Percentiles rank a stretch among this genome's conserved stretches.
Evolutionary conservation across 2,888 invertebrate species (phyloP).

Genomic region (Eupithecia dodoneata): DNA sequence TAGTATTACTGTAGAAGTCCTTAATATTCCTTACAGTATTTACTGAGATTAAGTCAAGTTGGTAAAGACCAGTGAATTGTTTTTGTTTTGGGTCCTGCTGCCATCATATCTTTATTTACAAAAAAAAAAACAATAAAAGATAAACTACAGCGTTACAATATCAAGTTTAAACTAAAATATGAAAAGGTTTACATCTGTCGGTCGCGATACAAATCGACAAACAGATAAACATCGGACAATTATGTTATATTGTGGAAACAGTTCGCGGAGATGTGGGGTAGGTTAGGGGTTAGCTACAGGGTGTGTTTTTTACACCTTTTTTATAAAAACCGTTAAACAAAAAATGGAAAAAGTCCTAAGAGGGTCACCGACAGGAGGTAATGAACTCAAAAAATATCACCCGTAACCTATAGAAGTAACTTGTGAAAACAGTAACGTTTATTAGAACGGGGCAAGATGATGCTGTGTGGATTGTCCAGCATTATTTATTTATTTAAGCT

Average conservation of each 20-base stretch:
- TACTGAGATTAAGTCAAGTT: no score
- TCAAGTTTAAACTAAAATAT: conserved; percentile 3
- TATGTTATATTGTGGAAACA: conserved; percentile 45
- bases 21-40: no score
- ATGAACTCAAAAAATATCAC: no score
- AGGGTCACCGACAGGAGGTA: background rate
- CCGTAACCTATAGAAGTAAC: background rate
- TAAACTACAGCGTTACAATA: conserved; percentile 11
- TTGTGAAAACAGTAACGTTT: background rate
- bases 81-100: no score
- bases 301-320: conserved; percentile 14
- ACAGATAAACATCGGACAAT: conserved; percentile 47
- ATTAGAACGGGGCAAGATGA: no score
- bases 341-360: background rate
- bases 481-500: no score
- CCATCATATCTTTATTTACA: background rate
- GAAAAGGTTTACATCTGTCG: conserved; percentile 26
- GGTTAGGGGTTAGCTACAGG: conserved; percentile 38
- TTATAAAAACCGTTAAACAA: background rate
- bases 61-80: no score
- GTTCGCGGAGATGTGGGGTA: conserved; percentile 35
- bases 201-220: background rate
- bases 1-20: no score
- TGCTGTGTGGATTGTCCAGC: no score
- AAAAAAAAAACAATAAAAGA: conserved; percentile 18